phyloP scores from a whole-genome alignment of 1,140 invertebrate species.

The Heliothis virescens region DNA sequence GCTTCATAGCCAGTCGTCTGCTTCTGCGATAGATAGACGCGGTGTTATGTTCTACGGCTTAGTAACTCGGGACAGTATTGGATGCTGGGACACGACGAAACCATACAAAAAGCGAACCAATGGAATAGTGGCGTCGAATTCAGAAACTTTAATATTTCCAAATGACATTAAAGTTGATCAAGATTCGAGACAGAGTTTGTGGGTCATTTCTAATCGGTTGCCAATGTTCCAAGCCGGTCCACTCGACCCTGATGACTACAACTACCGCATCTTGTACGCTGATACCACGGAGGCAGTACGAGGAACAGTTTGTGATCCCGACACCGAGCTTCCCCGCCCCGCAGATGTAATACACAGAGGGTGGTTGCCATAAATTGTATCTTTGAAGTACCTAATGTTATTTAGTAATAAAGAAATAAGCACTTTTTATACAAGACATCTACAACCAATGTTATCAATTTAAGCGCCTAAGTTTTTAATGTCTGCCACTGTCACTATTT shows the following conservation, averaged over 20 bases:
- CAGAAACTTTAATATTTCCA: constrained; percentile 89
- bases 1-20: constrained; percentile 89
- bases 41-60: constrained; percentile 93
- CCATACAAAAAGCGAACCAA: constrained; percentile 88
- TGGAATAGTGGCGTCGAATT: constrained; percentile 87
- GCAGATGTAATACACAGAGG: constrained; percentile 23
- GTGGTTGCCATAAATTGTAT: constrained; percentile 49
- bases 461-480: neutral
- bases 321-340: neutral
- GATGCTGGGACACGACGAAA: constrained; percentile 92
- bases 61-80: constrained; percentile 90
- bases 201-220: constrained; percentile 91
- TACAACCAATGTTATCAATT: neutral
- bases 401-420: neutral
- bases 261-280: constrained; percentile 90
- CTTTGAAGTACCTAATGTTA: neutral
- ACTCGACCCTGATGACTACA: constrained; percentile 88
- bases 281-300: constrained; percentile 87
- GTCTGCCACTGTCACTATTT: neutral
- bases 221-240: constrained; percentile 89
- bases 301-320: constrained; percentile 90
- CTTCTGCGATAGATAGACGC: constrained; percentile 89
- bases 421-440: neutral
- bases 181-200: constrained; percentile 89
- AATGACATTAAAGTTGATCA: constrained; percentile 93